Conservation (phyloP, 2,797 vertebrate genomes). For the Nothura maculosa region DNA sequence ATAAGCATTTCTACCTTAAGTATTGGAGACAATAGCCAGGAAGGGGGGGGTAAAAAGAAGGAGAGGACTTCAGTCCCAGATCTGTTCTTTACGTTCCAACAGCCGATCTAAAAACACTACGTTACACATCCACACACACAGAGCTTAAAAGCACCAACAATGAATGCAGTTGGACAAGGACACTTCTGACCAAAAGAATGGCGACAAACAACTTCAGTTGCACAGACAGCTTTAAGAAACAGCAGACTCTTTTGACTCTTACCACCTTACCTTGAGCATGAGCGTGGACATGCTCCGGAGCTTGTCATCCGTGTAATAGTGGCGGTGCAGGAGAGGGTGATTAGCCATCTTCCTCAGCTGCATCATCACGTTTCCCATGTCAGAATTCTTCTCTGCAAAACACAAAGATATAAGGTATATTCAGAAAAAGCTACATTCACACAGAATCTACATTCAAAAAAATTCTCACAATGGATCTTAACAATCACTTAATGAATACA, state of each 20-base stretch:
- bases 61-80: neutral
- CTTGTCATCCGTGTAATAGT: conserved; percentile 93
- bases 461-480: neutral
- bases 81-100: neutral
- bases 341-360: conserved; percentile 99
- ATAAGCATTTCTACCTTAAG: neutral
- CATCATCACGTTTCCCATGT: conserved; percentile 95
- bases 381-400: conserved; percentile 86
- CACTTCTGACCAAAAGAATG: neutral
- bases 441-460: neutral
- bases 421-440: neutral
- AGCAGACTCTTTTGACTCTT: neutral
- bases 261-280: conserved; percentile 91
- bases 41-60: neutral
- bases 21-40: neutral
- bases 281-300: conserved; percentile 92
- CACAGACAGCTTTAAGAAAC: neutral
- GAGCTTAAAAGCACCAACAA: conserved; percentile 25
- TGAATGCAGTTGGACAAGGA: neutral
- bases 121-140: neutral
- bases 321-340: conserved; percentile 94
- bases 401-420: conserved; percentile 12
- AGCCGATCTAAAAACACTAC: neutral
- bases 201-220: neutral
- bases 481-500: neutral